phyloP scores from a whole-genome alignment of 64 coral and sea anemone species.

The Acropora tenuis region DNA sequence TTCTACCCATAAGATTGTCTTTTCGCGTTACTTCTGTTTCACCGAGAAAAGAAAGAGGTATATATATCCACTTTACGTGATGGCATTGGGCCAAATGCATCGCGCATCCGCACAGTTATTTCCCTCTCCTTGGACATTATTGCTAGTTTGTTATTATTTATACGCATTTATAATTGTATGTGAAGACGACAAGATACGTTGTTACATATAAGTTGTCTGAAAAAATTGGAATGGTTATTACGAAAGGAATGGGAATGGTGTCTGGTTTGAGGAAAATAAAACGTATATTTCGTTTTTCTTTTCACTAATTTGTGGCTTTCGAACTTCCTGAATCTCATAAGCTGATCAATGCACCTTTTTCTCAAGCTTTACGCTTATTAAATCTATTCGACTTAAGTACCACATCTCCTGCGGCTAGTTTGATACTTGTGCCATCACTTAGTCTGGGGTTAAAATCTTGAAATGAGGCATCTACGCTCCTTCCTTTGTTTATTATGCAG shows the following conservation, averaged over 20 bases:
- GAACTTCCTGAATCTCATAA: not conserved
- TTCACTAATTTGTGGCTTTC: not conserved
- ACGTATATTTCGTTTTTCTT: not conserved
- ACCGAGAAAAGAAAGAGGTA: too few relatives aligned
- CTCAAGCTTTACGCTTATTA: not conserved
- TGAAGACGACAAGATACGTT: not conserved
- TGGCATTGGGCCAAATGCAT: too few relatives aligned
- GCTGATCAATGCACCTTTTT: not conserved
- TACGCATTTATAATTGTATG: conserved; percentile 10
- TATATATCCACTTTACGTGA: too few relatives aligned
- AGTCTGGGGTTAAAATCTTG: not conserved
- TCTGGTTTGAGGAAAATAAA: not conserved
- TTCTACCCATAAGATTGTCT: not conserved
- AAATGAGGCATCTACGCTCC: not conserved
- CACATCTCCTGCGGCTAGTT: not conserved
- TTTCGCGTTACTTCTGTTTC: too few relatives aligned
- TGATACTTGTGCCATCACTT: not conserved
- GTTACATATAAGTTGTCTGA: not conserved
- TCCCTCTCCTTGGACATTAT: not conserved
- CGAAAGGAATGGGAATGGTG: not conserved
- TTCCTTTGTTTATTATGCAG: not conserved
- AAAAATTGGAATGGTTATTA: conserved; percentile 10
- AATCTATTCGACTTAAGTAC: not conserved
- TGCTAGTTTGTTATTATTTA: not conserved
- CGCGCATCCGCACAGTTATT: too few relatives aligned